Base-by-base conservation (phyloP, 2,113 vertebrate species). In the Cyanoderma ruficeps region DNA sequence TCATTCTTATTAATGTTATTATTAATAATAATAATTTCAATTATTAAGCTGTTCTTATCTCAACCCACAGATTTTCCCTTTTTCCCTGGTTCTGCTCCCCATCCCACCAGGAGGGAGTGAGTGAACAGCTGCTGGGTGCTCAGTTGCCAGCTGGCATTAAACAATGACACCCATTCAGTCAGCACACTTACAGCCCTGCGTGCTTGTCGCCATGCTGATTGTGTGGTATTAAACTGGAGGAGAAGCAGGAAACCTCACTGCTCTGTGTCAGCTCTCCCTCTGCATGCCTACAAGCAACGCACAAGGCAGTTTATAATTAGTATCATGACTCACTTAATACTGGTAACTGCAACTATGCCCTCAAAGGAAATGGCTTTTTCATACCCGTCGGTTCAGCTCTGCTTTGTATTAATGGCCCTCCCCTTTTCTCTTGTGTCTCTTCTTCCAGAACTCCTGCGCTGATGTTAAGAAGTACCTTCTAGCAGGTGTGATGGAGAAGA, bases 261-360 rank as follows among this genome's bases (percentile, higher is more conserved):
- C 52, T 90, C 64, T 92, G 52, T 93, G 68, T 94, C 90, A 91
- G 61, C 63, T 91, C 87, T 76, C 86, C 69, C 89, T 70, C 71
- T 6, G 4, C 27, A 68, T 65, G 44, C 52, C 75, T 93, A 53
- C 79, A 87, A 94, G 85, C 64, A 50, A 59, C 0, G 5, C 63
- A 52, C 42, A 52, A 56, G 46, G 72, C 61, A 89, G 67, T 92
- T 93, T 97, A 97, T 94, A 97, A 96, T 98, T 97, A 97, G 97
- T 39, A 96, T 61, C 87, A 84, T 97, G 96, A 97, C 76, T 97
- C 94, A 77, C 61, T 81, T 53, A 84, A 20, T 64, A 81, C 89
- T 92, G 44, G 88, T 93, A 79, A 68, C 61, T 71, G 65, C 53
- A 95, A 44, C 85, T 87, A 46, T 77, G 47, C 74, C 87, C 91